Conservation (phyloP, 2,113 vertebrate genomes). For the Myxocyprinus asiaticus region DNA sequence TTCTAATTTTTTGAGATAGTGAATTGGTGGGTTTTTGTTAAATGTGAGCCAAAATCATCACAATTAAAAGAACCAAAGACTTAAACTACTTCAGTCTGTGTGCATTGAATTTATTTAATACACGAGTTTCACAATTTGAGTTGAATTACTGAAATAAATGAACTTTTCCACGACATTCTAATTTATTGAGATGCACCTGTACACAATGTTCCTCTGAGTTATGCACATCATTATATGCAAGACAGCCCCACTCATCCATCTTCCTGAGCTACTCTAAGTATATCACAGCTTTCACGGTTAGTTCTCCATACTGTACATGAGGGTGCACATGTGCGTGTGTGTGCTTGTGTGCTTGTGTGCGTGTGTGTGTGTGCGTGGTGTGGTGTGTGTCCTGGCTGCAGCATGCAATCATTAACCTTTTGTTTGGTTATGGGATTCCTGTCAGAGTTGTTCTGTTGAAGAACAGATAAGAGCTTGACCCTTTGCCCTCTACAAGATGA, state of each 20-base stretch:
- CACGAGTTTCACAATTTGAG: no score
- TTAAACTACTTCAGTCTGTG: no score
- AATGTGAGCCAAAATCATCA: no score
- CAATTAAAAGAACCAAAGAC: no score
- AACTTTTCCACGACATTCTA: no score
- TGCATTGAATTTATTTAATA: no score
- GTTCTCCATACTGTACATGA: slow-evolving; percentile 1
- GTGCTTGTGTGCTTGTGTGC: not conserved
- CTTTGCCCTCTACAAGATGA: slow-evolving; percentile 45
- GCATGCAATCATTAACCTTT: slow-evolving; percentile 48
- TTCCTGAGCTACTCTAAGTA: slow-evolving; percentile 41
- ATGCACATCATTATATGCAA: slow-evolving; percentile 39
- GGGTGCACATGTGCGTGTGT: not conserved
- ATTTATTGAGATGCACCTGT: no score
- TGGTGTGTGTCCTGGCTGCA: slow-evolving; percentile 24
- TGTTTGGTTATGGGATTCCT: slow-evolving; percentile 61
- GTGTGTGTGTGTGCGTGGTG: no score
- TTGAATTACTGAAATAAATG: no score
- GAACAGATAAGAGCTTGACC: slow-evolving; percentile 60
- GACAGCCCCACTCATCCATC: slow-evolving; percentile 43
- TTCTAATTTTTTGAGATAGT: no score
- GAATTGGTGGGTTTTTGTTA: no score
- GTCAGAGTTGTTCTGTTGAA: slow-evolving; percentile 52
- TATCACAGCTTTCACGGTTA: slow-evolving; percentile 39
- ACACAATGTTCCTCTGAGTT: slow-evolving; percentile 29